Percentiles rank a stretch among this genome's conserved stretches.
phyloP scores from a whole-genome alignment of 2,113 vertebrate species.

The Pyrgilauda ruficollis region DNA sequence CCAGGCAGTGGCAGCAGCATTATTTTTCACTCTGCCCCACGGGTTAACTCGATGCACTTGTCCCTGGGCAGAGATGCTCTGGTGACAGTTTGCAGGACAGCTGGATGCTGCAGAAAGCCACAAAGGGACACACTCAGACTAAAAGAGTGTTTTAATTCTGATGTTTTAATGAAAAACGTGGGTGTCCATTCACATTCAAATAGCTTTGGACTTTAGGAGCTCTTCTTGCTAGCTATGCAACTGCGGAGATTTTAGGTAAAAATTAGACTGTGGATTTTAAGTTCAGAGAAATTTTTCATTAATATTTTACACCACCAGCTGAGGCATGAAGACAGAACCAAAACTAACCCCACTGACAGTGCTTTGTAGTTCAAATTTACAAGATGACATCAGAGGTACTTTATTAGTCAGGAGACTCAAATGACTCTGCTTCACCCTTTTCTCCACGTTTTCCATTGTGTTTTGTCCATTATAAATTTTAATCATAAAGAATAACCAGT shows the following conservation, averaged over 20 bases:
- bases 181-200: background rate
- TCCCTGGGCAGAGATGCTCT: background rate
- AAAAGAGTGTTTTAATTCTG: background rate
- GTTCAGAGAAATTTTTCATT: background rate
- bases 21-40: background rate
- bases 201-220: background rate
- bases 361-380: background rate
- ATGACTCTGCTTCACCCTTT: background rate
- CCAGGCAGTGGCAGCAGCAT: background rate
- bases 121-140: too few relatives aligned
- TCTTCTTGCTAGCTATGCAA: background rate
- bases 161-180: accelerated
- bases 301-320: background rate
- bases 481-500: background rate
- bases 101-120: background rate
- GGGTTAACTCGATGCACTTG: accelerated
- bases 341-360: background rate
- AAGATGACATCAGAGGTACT: background rate
- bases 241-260: background rate
- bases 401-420: background rate
- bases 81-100: background rate
- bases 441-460: background rate
- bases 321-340: background rate
- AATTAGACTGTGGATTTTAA: background rate
- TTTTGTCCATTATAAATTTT: background rate